Base-by-base conservation (phyloP, 1,140 invertebrate genomes). In the Druon quercuslanigerum region DNA sequence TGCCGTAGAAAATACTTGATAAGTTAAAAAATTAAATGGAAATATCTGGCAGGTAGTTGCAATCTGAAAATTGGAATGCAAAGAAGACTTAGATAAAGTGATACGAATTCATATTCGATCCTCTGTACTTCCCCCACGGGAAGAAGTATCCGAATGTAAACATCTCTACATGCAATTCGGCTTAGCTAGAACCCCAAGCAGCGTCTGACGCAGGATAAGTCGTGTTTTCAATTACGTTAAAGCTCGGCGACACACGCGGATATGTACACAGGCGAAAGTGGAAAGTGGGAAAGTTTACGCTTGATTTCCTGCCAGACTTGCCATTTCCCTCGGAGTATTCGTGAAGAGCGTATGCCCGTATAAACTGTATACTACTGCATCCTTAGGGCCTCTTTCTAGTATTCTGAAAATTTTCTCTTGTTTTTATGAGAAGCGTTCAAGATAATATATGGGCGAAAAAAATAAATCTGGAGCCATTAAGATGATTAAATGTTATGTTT, bases 221-320 rank as follows among this genome's bases (percentile, higher is more conserved):
- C 75, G 74, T 79, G 74, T 79, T 79, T 79, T 79, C 78, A 79
- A 79, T 79, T 79, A 74, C 54, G 75, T 79, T 79, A 79, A 79
- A 79, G 78, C 78, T 50, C 57, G 19, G 60, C 60, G 60, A 66
- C 60, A 66, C 25, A 66, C 60, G 40, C 46, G 33, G 7, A n/a
- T 66, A 40, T 66, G 14, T 66, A 66, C 25, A 66, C 25, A 66
- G 25, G 20, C 16, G 33, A 66, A 66, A 66, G 60, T 66, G 60
- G 25, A 33, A 66, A 66, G 57, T 66, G 57, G 57, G 57, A 66
- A 66, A 33, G 60, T 66, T 66, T 66, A 66, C 60, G 60, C 60
- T 33, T 66, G 60, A 66, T 66, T 66, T 66, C 60, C 60, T 66
- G 33, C 60, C 33, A 66, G 60, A 66, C 60, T 66, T 66, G 60